These are phyloP conservation scores for Micrasema minimum DNA, from an alignment of 1,140 invertebrate genomes.

Conservation along the genomic window DNA sequence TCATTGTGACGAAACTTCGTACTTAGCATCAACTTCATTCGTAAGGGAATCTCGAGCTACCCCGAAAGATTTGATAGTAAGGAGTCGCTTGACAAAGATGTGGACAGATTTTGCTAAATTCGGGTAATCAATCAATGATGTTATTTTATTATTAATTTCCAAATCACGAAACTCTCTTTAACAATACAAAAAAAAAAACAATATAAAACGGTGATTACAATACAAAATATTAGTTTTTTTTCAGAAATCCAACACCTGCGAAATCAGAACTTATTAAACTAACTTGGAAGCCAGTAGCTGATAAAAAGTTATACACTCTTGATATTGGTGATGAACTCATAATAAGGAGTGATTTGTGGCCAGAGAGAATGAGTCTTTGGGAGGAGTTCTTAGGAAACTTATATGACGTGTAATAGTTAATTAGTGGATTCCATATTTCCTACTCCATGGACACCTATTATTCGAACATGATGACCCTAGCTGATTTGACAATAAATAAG, in stretches of 20 bases:
- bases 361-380: conserved; percentile 26
- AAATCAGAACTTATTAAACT: conserved; percentile 1
- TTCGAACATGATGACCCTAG: too few relatives aligned
- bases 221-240: neutral
- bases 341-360: neutral
- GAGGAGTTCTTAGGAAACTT: neutral
- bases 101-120: conserved; percentile 67
- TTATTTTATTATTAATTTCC: too few relatives aligned
- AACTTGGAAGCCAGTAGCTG: conserved; percentile 3
- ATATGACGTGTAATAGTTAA: neutral
- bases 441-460: too few relatives aligned
- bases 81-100: conserved; percentile 60
- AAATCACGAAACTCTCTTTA: neutral
- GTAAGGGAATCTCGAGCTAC: conserved; percentile 51
- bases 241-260: conserved; percentile 33
- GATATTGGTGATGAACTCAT: conserved; percentile 15
- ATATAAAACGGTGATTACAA: neutral
- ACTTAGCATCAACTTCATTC: conserved; percentile 57
- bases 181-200: neutral
- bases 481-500: too few relatives aligned
- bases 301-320: neutral
- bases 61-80: conserved; percentile 57
- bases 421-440: too few relatives aligned
- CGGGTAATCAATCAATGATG: too few relatives aligned
- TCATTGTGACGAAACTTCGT: conserved; percentile 62